Percentiles rank a stretch among this genome's conserved stretches.
Evolutionary conservation across 1,140 invertebrate genomes (phyloP).

Genomic region (Ostrea edulis): DNA sequence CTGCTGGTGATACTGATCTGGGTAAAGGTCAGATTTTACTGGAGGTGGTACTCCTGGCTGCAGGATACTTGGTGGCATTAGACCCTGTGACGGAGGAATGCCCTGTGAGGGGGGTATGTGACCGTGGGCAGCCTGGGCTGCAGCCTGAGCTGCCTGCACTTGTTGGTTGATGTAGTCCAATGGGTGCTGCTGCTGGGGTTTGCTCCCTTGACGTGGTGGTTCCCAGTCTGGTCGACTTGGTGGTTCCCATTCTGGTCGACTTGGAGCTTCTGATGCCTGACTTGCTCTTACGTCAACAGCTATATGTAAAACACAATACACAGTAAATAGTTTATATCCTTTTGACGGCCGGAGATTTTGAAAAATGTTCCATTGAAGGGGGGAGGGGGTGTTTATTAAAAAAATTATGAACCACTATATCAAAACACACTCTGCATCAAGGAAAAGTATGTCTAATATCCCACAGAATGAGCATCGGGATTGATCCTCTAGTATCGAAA

Average conservation of each 20-base stretch:
- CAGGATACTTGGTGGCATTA: not conserved
- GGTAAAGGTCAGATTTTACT: slow-evolving; percentile 63
- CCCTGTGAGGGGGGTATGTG: slow-evolving; percentile 49
- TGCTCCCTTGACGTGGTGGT: slow-evolving; percentile 51
- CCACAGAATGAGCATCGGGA: too few species aligned
- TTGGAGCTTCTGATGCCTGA: not conserved
- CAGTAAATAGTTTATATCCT: too few species aligned
- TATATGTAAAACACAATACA: not conserved
- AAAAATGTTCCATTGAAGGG: too few species aligned
- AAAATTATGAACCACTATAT: too few species aligned
- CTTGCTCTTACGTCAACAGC: slow-evolving; percentile 2
- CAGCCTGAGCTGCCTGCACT: slow-evolving; percentile 57
- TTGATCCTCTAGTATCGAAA: too few species aligned
- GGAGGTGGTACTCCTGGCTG: slow-evolving; percentile 21
- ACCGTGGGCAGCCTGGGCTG: slow-evolving; percentile 53
- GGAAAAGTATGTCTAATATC: too few species aligned
- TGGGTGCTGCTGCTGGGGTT: slow-evolving; percentile 70
- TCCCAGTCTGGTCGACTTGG: slow-evolving; percentile 59
- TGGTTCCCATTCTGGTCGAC: slow-evolving; percentile 59
- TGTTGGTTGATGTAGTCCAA: slow-evolving; percentile 68
- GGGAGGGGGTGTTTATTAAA: too few species aligned
- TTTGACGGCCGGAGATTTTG: too few species aligned
- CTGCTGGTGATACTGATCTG: slow-evolving; percentile 62
- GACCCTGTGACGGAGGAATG: slow-evolving; percentile 18
- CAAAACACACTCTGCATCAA: too few species aligned